Evolutionary conservation across 2,113 vertebrate species (phyloP).

Genomic region (Tetraodon nigroviridis): DNA sequence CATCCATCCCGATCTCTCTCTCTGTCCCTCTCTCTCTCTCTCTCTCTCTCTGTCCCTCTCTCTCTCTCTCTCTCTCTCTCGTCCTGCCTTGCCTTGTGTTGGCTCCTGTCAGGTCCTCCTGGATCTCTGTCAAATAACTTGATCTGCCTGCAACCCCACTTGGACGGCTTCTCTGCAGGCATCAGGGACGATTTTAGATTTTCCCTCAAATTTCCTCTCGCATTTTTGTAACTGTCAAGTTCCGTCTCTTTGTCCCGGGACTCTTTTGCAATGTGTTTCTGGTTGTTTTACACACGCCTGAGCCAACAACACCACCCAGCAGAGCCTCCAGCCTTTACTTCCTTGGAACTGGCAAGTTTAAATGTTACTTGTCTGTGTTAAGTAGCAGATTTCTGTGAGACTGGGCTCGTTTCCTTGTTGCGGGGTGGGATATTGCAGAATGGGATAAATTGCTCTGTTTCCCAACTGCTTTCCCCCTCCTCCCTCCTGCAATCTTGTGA

Average conservation of each 20-base stretch:
- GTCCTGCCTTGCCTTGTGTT: background rate
- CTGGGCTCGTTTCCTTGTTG: conserved; percentile 22
- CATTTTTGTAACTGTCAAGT: conserved; percentile 27
- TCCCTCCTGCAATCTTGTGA: conserved; percentile 28
- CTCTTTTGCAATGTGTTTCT: conserved; percentile 45
- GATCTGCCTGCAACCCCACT: conserved; percentile 7
- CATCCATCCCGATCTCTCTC: background rate
- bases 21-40: too few relatives aligned
- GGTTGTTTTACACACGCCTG: conserved; percentile 15
- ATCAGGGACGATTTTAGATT: conserved; percentile 10
- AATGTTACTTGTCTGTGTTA: conserved; percentile 48
- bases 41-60: too few relatives aligned
- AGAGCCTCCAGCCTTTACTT: conserved; percentile 33
- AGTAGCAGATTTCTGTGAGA: conserved; percentile 35
- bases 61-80: background rate
- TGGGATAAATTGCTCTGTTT: conserved; percentile 42
- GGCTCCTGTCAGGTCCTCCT: background rate
- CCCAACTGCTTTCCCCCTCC: conserved; percentile 37
- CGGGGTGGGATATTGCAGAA: conserved; percentile 37
- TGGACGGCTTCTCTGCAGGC: conserved; percentile 10
- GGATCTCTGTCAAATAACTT: background rate
- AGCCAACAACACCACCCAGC: conserved; percentile 46
- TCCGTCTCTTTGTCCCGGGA: conserved; percentile 40
- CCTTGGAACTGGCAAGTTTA: conserved; percentile 16
- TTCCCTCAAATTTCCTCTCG: conserved; percentile 35